Percentiles rank a stretch among this genome's conserved stretches.
phyloP scores from a whole-genome alignment of 2,113 vertebrate genomes.

The Bubo scandiacus region DNA sequence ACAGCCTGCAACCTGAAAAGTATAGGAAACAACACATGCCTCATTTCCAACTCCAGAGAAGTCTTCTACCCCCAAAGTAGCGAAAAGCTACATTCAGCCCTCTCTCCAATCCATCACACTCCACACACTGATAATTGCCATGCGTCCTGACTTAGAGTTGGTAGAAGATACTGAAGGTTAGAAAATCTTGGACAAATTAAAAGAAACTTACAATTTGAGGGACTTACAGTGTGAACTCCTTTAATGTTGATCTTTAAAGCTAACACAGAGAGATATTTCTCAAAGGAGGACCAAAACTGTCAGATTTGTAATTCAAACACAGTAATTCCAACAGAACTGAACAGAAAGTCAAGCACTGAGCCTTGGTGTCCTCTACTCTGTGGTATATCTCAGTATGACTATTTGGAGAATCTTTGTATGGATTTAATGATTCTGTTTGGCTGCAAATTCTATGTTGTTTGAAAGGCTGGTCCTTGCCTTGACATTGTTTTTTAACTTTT shows the following conservation, averaged over 20 bases:
- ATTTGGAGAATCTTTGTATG: background rate
- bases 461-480: background rate
- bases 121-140: background rate
- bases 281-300: background rate
- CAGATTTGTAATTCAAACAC: background rate
- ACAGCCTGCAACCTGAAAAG: background rate
- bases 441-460: background rate
- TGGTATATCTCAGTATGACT: background rate
- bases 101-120: background rate
- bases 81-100: background rate
- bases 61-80: background rate
- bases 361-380: background rate
- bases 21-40: background rate
- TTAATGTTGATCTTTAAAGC: background rate
- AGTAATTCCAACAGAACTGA: background rate
- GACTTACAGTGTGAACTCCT: background rate
- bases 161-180: background rate
- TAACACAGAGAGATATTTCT: background rate
- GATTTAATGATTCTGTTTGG: background rate
- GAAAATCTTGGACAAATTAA: background rate
- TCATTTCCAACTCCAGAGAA: background rate
- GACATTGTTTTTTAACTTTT: background rate
- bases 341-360: background rate
- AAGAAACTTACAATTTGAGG: background rate
- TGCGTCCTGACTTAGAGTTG: rapidly evolving